phyloP scores from a whole-genome alignment of 2,797 vertebrate genomes.

The Xiphophorus birchmanni region DNA sequence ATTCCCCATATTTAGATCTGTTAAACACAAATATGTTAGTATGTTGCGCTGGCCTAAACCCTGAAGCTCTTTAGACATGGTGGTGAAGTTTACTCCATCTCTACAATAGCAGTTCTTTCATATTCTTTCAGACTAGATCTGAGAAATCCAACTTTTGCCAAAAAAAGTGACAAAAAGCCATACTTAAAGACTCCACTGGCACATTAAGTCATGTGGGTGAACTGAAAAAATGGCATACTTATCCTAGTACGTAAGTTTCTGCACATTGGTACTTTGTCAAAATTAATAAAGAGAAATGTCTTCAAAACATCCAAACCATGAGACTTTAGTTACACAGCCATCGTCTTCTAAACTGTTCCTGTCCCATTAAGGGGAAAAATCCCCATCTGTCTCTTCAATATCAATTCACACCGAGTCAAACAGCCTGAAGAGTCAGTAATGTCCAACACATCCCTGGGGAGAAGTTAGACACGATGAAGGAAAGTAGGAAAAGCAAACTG shows the following conservation, averaged over 20 bases:
- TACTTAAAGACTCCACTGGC: neutral
- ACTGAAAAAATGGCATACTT: neutral
- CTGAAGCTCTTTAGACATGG: conserved; percentile 14
- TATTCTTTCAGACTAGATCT: neutral
- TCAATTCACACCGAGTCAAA: conserved; percentile 15
- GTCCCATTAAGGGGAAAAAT: conserved; percentile 2
- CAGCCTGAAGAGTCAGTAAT: neutral
- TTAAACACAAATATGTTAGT: conserved; percentile 4
- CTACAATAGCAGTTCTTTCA: conserved; percentile 1
- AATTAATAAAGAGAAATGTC: neutral
- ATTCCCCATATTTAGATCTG: conserved; percentile 18
- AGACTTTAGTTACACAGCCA: neutral
- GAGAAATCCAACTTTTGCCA: neutral
- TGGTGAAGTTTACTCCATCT: neutral
- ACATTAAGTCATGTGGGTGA: neutral
- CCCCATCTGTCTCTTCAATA: conserved; percentile 4
- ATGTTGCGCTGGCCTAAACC: neutral
- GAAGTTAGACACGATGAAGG: conserved; percentile 31
- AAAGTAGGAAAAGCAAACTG: neutral
- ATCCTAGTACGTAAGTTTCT: neutral
- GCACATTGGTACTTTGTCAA: neutral
- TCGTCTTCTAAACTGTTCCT: conserved; percentile 1
- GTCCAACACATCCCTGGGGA: conserved; percentile 35
- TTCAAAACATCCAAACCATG: neutral
- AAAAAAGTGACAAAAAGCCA: neutral